Evolutionary conservation across 2,888 invertebrate species (phyloP).

Genomic region (Patella depressa): DNA sequence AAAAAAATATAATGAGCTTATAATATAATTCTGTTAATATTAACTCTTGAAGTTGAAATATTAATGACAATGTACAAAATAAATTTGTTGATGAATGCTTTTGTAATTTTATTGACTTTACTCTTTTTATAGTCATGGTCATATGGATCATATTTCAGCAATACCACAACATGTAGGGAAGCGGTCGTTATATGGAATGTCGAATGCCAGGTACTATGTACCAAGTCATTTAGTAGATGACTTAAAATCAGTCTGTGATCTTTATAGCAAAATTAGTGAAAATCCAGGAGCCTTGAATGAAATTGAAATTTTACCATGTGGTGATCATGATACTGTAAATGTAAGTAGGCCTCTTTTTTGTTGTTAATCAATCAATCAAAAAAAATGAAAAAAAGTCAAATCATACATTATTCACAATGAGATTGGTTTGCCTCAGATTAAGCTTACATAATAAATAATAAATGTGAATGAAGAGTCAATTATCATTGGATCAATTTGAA

Average conservation of each 20-base stretch:
- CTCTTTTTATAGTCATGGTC: conserved; percentile 60
- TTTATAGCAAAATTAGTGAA: conserved; percentile 47
- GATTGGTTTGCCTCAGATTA: too few species aligned
- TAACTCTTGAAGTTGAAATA: conserved; percentile 1
- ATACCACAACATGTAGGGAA: conserved; percentile 60
- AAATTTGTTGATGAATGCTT: neutral
- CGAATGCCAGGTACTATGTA: conserved; percentile 57
- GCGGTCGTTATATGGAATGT: conserved; percentile 48
- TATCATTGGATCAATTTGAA: too few species aligned
- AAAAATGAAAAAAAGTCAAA: too few species aligned
- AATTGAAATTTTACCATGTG: conserved; percentile 45
- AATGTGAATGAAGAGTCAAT: too few species aligned
- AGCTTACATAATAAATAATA: too few species aligned
- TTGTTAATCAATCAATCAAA: too few species aligned
- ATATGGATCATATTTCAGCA: conserved; percentile 63
- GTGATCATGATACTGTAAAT: conserved; percentile 44
- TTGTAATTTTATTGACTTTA: neutral
- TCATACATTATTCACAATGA: too few species aligned
- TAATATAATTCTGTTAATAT: too few species aligned
- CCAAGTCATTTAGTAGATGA: conserved; percentile 54
- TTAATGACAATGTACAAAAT: neutral
- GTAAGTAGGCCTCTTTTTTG: conserved; percentile 34
- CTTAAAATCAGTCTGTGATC: conserved; percentile 43
- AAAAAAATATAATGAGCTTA: too few species aligned
- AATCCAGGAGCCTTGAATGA: conserved; percentile 36